phyloP scores from a whole-genome alignment of 1,140 invertebrate species.

The Spodoptera litura region DNA sequence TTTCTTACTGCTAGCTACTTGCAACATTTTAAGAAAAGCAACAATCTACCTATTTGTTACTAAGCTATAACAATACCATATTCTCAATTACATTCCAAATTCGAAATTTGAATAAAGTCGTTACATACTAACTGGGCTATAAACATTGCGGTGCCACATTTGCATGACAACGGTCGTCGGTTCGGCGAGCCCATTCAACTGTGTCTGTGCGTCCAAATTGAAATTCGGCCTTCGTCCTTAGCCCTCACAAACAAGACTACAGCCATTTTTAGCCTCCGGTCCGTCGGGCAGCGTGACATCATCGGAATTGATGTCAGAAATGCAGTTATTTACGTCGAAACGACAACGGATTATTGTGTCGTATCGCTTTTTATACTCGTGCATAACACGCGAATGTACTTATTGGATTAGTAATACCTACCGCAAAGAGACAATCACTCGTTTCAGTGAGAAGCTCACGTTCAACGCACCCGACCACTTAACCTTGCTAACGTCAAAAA shows the following conservation, averaged over 20 bases:
- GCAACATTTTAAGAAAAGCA: too few species aligned
- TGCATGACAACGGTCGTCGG: slow-evolving; percentile 54
- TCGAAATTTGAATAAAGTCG: slow-evolving; percentile 44
- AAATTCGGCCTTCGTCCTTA: slow-evolving; percentile 57
- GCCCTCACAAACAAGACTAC: slow-evolving; percentile 50
- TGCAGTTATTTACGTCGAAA: slow-evolving; percentile 43
- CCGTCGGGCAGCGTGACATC: slow-evolving; percentile 45
- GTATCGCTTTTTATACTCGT: slow-evolving; percentile 15
- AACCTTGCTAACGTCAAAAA: too few species aligned
- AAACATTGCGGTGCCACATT: slow-evolving; percentile 48
- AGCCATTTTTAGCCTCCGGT: slow-evolving; percentile 48
- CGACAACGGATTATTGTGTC: slow-evolving; percentile 25
- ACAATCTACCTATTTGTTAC: too few species aligned
- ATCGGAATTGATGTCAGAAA: slow-evolving; percentile 47
- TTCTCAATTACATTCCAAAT: slow-evolving; percentile 26
- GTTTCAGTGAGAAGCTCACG: too few species aligned
- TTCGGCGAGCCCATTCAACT: slow-evolving; percentile 47
- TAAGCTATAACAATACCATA: slow-evolving; percentile 17
- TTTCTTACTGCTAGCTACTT: too few species aligned
- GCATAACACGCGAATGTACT: background rate
- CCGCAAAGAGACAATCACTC: too few species aligned
- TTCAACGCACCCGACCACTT: too few species aligned
- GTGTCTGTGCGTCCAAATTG: slow-evolving; percentile 46
- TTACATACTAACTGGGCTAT: slow-evolving; percentile 43
- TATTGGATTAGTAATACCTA: background rate